These are phyloP conservation scores for Paramisgurnus dabryanus DNA, from an alignment of 2,113 vertebrate genomes.

Conservation along the genomic window DNA sequence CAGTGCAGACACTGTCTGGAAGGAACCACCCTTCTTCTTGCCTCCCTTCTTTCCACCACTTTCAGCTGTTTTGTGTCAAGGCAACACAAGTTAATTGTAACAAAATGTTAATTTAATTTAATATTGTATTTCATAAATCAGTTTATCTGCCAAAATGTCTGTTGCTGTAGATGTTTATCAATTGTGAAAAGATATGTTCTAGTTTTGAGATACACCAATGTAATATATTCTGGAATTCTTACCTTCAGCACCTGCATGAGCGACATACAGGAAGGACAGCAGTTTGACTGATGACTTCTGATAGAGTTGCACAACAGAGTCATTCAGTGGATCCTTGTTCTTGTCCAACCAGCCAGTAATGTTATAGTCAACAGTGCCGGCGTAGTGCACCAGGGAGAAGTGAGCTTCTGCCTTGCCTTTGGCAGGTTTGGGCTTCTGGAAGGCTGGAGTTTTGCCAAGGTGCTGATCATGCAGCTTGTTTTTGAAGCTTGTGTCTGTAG, in stretches of 20 bases:
- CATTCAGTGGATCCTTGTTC: conserved; percentile 85
- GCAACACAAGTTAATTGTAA: too few relatives aligned
- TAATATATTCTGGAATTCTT: neutral
- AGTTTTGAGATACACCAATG: too few relatives aligned
- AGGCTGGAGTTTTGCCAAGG: conserved; percentile 83
- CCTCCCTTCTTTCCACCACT: too few relatives aligned
- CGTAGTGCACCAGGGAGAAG: conserved; percentile 79
- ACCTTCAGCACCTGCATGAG: conserved; percentile 60
- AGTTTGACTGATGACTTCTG: conserved; percentile 83
- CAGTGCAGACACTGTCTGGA: too few relatives aligned
- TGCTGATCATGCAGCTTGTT: conserved; percentile 64
- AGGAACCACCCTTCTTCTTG: too few relatives aligned
- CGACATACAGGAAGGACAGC: conserved; percentile 74
- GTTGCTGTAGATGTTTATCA: too few relatives aligned
- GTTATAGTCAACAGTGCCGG: conserved; percentile 83
- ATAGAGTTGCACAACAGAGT: conserved; percentile 81
- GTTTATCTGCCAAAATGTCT: too few relatives aligned
- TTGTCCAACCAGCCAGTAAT: conserved; percentile 84
- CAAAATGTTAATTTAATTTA: too few relatives aligned
- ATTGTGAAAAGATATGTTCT: too few relatives aligned
- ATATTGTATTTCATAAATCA: too few relatives aligned
- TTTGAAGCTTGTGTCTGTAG: conserved; percentile 57
- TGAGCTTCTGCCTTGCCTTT: conserved; percentile 61
- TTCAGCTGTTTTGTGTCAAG: too few relatives aligned
- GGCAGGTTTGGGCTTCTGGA: conserved; percentile 79